Conservation (phyloP, 2,797 vertebrate species). For the Siniperca scherzeri region DNA sequence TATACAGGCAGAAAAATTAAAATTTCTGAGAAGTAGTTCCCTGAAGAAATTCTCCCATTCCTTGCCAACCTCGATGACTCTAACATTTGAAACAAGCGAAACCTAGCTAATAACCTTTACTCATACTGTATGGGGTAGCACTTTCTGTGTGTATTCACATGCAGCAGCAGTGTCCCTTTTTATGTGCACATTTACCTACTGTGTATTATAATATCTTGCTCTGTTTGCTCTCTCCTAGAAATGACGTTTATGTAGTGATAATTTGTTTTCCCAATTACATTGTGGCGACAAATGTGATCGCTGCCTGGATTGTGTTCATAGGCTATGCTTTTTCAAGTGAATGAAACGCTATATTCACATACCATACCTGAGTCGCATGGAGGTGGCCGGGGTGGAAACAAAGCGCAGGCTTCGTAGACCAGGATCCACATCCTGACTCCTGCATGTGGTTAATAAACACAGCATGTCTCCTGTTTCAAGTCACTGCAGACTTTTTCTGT, state of each 20-base stretch:
- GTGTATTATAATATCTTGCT: not conserved
- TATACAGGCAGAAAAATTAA: too few relatives aligned
- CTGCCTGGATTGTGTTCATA: not conserved
- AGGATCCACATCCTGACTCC: not conserved
- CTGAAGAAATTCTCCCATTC: too few relatives aligned
- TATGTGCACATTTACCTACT: slow-evolving; percentile 8
- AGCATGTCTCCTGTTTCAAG: not conserved
- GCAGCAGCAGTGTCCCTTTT: not conserved
- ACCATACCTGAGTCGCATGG: accelerated
- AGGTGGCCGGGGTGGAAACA: not conserved
- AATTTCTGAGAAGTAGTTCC: too few relatives aligned
- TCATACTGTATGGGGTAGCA: not conserved
- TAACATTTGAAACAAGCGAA: not conserved
- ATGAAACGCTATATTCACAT: not conserved
- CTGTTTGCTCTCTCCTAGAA: slow-evolving; percentile 9
- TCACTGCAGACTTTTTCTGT: slow-evolving; percentile 1
- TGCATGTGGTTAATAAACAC: not conserved
- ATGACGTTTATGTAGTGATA: too few relatives aligned
- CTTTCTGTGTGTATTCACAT: not conserved
- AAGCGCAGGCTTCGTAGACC: not conserved
- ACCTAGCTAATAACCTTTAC: not conserved
- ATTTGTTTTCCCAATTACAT: not conserved
- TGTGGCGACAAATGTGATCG: not conserved
- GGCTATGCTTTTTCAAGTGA: not conserved
- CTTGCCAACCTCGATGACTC: too few relatives aligned